phyloP scores from a whole-genome alignment of 2,797 vertebrate genomes.

The Chromis chromis region DNA sequence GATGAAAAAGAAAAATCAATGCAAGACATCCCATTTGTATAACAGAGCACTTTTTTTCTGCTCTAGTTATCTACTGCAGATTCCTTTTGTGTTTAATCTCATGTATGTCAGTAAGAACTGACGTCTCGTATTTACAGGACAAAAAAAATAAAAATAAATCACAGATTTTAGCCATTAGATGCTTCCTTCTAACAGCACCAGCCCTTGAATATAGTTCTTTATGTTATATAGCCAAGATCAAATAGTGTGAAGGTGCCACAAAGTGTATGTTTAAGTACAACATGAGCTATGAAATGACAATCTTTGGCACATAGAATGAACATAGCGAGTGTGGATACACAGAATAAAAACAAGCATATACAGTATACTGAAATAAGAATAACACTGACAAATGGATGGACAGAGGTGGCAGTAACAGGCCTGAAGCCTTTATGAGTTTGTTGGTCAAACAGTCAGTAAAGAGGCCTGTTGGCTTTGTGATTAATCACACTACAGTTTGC shows the following conservation, averaged over 20 bases:
- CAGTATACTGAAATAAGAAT: conserved; percentile 69
- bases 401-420: conserved; percentile 44
- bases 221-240: conserved; percentile 11
- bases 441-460: conserved; percentile 21
- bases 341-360: conserved; percentile 57
- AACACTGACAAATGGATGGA: conserved; percentile 70
- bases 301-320: conserved; percentile 54
- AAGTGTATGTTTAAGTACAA: conserved; percentile 39
- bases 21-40: conserved; percentile 7
- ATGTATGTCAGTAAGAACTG: conserved; percentile 4
- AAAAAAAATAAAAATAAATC: neutral
- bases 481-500: neutral
- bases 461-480: conserved; percentile 32
- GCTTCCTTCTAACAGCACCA: neutral
- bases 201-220: conserved; percentile 12
- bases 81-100: conserved; percentile 5
- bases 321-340: conserved; percentile 45
- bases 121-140: conserved; percentile 3
- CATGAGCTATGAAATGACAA: conserved; percentile 44
- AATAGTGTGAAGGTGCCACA: conserved; percentile 20
- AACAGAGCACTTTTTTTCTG: conserved; percentile 3
- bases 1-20: conserved; percentile 37
- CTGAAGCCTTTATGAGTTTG: conserved; percentile 29
- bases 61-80: neutral
- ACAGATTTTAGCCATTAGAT: neutral